Percentiles rank a stretch among this genome's conserved stretches.
Evolutionary conservation across 2,113 vertebrate genomes (phyloP).

Genomic region (Rissa tridactyla): DNA sequence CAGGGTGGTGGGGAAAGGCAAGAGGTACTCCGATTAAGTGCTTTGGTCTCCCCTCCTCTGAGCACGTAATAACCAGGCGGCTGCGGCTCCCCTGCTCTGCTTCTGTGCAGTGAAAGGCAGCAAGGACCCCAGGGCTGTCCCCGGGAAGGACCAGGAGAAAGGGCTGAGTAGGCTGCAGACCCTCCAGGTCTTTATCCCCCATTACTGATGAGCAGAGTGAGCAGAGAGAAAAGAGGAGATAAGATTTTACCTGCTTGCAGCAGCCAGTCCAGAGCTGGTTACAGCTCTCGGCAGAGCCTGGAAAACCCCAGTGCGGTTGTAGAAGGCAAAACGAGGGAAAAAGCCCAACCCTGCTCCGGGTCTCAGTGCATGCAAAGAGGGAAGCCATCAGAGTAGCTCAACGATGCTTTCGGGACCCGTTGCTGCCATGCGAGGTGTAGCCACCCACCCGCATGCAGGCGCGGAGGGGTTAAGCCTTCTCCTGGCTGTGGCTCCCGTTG

Average conservation of each 20-base stretch:
- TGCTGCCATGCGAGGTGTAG: not conserved
- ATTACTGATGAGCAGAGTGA: not conserved
- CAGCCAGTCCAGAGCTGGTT: not conserved
- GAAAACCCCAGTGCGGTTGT: not conserved
- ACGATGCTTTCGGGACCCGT: fast-evolving
- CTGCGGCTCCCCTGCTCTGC: not conserved
- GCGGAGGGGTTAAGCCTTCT: not conserved
- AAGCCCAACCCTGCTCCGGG: not conserved
- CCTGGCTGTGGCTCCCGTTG: not conserved
- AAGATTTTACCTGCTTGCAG: not conserved
- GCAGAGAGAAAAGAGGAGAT: not conserved
- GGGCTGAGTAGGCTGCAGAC: not conserved
- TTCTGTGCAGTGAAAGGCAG: not conserved
- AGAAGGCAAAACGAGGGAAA: not conserved
- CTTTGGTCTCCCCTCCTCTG: not conserved
- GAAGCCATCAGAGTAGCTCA: not conserved
- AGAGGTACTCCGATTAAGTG: not conserved
- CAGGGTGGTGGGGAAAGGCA: not conserved
- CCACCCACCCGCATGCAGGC: not conserved
- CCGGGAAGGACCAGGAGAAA: not conserved
- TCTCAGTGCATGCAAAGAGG: not conserved
- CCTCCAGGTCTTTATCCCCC: not conserved
- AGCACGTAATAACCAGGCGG: not conserved
- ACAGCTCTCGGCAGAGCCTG: not conserved
- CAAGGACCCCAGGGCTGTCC: not conserved